phyloP scores from a whole-genome alignment of 2,113 vertebrate species.

The Symphodus melops region DNA sequence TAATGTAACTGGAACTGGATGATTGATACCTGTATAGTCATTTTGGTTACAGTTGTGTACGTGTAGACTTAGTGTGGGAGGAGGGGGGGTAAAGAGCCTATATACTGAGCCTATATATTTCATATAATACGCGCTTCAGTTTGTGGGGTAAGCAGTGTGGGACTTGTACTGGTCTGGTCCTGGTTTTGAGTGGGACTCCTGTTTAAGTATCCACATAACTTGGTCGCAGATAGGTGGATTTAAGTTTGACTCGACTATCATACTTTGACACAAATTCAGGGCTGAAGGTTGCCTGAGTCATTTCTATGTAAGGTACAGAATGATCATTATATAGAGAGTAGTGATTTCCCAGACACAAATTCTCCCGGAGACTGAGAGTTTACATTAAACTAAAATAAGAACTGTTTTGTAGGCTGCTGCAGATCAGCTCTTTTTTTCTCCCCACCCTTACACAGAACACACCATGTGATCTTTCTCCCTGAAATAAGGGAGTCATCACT shows the following conservation, averaged over 20 bases:
- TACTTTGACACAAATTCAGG: not conserved
- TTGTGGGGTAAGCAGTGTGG: no score
- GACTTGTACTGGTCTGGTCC: no score
- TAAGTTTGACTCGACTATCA: not conserved
- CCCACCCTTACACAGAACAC: conserved; percentile 18
- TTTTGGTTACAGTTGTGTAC: no score
- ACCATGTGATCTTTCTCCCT: conserved; percentile 42
- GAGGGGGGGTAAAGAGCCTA: no score
- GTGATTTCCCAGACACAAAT: not conserved
- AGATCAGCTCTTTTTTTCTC: conserved; percentile 3
- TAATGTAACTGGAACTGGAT: no score
- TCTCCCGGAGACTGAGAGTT: not conserved
- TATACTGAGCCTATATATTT: no score
- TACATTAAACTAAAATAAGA: conserved; percentile 5
- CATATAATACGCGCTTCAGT: no score
- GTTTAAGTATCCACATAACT: not conserved
- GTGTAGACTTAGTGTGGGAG: no score
- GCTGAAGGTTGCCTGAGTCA: not conserved
- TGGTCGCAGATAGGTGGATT: not conserved
- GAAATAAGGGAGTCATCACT: conserved; percentile 70
- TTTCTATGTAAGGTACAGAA: not conserved
- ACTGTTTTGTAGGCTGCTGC: conserved; percentile 11
- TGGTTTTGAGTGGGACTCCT: not conserved
- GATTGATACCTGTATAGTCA: no score
- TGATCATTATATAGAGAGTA: not conserved